Evolutionary conservation across 2,888 invertebrate genomes (phyloP), one percentile per base, ranked within the genome.

Genomic region (Eupithecia insigniata): DNA sequence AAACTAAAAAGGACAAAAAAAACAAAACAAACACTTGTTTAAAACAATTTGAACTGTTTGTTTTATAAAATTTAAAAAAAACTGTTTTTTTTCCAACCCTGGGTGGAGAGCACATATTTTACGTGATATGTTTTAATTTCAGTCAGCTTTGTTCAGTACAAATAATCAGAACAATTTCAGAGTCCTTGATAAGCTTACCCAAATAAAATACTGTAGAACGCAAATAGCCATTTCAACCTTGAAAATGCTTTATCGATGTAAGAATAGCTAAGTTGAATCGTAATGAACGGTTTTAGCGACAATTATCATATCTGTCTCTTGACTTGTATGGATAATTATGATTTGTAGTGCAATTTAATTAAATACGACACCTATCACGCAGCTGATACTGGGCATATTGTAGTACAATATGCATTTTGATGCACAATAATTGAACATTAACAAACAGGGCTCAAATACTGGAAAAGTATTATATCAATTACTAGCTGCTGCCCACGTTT

Each of bases 131-230:
- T 14, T 64, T 36, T 36, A 34, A 64, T 39, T 64, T 39, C 30
- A 39, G 64, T 22, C 36, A 26, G 66, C 75, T 76, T 75, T 77
- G 76, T 73, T 75, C 73, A 70, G 46, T 72, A 26, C 30, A 67
- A 74, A 68, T 72, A 66, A 67, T 73, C 69, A 72, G 72, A 76
- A 61, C 64, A 64, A 43, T 72, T 69, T 70, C 74, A 67, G 64
- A 65, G 71, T 58, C 75, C 69, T 76, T 70, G 72, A 70, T 69
- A 68, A 69, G 69, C 62, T 61, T 69, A 46, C 7, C 4, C 22
- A 28, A 70, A 66, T 67, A 67, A 70, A 66, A 65, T 32, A n/a
- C n/a, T n/a, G 36, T 39, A 39, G 43, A 46, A 51, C 61, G 32
- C 26, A 66, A 72, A 77, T 76, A 68, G 46, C n/a, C 39, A 8